Conservation (phyloP, 2,797 vertebrate genomes). For the Syndactyla subalaris region DNA sequence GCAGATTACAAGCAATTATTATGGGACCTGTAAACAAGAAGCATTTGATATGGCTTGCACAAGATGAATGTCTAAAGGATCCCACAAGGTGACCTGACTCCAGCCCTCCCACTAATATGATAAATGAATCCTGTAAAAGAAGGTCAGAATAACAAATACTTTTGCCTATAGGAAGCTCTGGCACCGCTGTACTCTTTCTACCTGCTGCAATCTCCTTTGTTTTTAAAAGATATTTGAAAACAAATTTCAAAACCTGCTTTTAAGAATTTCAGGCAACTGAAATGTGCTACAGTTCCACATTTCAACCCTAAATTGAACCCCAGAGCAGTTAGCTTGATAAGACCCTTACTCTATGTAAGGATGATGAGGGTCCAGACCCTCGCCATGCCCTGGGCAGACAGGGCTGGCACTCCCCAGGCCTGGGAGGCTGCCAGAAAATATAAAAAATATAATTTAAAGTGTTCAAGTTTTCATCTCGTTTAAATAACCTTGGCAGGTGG, state of each 20-base stretch:
- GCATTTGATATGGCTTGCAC: background rate
- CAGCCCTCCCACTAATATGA: background rate
- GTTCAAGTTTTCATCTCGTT: background rate
- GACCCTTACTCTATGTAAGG: background rate
- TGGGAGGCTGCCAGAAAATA: background rate
- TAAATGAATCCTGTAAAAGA: background rate
- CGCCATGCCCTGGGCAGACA: background rate
- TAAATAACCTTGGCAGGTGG: background rate
- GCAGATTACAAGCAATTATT: background rate
- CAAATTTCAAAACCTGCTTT: background rate
- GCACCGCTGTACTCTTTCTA: background rate
- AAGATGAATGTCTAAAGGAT: background rate
- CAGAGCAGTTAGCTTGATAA: background rate
- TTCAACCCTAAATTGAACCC: background rate
- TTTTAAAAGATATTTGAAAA: background rate
- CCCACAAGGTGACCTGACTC: background rate
- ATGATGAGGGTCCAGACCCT: background rate
- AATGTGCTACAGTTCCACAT: fast-evolving
- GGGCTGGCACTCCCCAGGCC: background rate
- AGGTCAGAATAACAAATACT: background rate
- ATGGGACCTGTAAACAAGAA: background rate
- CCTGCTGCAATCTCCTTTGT: background rate
- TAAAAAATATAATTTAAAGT: background rate
- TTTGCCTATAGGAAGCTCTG: background rate
- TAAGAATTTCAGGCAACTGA: background rate